phyloP scores from a whole-genome alignment of 2,888 invertebrate genomes.

The Argyra leucocephala region DNA sequence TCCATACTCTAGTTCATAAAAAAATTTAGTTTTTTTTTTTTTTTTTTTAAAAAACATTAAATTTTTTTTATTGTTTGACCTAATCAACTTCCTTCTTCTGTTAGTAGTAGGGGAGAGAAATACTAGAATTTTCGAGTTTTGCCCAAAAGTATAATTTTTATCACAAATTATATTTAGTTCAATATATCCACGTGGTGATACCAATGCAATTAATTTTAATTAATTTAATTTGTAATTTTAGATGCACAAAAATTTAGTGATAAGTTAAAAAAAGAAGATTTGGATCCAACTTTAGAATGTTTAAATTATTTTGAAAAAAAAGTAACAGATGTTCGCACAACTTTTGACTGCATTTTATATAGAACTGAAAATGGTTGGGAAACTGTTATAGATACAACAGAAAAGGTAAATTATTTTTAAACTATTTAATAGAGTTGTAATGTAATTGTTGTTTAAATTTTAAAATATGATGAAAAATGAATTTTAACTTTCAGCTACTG shows the following conservation, averaged over 20 bases:
- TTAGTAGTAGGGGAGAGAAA: too few relatives aligned
- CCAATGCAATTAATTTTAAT: too few relatives aligned
- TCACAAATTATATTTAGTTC: too few relatives aligned
- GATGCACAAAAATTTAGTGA: slow-evolving; percentile 53
- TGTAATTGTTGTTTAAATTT: neutral
- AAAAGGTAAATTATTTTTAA: slow-evolving; percentile 27
- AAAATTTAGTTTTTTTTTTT: too few relatives aligned
- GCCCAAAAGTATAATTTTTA: too few relatives aligned
- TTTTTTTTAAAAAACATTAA: too few relatives aligned
- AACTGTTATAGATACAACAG: slow-evolving; percentile 37
- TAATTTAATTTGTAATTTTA: slow-evolving; percentile 21
- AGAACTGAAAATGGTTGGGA: slow-evolving; percentile 85
- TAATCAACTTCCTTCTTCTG: too few relatives aligned
- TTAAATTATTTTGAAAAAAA: slow-evolving; percentile 78
- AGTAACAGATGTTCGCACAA: slow-evolving; percentile 74
- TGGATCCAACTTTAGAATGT: slow-evolving; percentile 76
- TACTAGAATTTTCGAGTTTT: too few relatives aligned
- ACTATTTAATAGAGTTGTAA: too few relatives aligned
- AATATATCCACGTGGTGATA: too few relatives aligned
- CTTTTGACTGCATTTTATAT: slow-evolving; percentile 89
- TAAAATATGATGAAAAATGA: neutral
- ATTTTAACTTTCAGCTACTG: neutral
- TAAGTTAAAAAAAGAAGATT: slow-evolving; percentile 77
- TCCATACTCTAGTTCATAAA: too few relatives aligned
- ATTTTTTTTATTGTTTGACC: too few relatives aligned